Evolutionary conservation across 2,113 vertebrate species (phyloP).

Genomic region (Rhea americana): DNA sequence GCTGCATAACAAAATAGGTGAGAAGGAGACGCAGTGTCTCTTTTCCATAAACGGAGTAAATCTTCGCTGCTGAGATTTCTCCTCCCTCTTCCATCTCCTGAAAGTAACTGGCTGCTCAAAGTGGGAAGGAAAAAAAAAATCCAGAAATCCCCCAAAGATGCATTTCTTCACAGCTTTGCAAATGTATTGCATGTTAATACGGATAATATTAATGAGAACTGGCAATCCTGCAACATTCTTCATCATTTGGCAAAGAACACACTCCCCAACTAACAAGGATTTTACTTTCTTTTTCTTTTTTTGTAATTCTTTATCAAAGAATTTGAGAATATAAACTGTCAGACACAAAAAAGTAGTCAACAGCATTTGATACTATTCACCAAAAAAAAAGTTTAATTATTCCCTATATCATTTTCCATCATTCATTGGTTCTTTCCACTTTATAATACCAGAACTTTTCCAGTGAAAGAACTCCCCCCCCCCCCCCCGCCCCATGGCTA

Average conservation of each 20-base stretch:
- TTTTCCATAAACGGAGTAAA: not conserved
- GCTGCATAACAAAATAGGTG: fast-evolving
- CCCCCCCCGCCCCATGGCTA: not conserved
- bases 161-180: not conserved
- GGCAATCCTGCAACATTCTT: not conserved
- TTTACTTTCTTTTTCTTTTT: not conserved
- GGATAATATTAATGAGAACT: not conserved
- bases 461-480: not conserved
- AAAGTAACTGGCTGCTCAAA: not conserved
- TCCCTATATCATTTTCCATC: not conserved
- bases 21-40: not conserved
- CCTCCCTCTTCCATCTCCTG: not conserved
- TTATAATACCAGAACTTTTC: not conserved
- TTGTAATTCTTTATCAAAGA: not conserved
- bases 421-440: not conserved
- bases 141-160: not conserved
- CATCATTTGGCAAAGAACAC: not conserved
- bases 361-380: not conserved
- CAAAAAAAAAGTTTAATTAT: not conserved
- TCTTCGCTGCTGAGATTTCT: not conserved
- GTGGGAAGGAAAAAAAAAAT: not conserved
- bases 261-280: not conserved
- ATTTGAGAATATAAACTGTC: not conserved
- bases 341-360: not conserved
- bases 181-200: not conserved